phyloP scores from a whole-genome alignment of 2,113 vertebrate species.

The Emydocephalus ijimae region DNA sequence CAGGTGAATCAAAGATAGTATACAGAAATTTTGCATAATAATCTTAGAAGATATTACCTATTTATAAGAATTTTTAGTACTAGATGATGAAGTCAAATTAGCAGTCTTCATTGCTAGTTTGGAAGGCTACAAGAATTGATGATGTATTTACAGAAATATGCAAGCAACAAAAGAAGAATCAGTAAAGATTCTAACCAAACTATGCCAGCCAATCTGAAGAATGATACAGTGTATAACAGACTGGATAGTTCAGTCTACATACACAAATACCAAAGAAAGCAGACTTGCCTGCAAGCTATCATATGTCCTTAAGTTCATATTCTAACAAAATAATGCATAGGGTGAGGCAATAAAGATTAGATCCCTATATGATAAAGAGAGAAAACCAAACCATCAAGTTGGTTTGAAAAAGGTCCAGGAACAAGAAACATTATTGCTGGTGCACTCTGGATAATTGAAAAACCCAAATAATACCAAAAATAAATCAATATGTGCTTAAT shows the following conservation, averaged over 20 bases:
- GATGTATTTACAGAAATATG: neutral
- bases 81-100: neutral
- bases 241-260: neutral
- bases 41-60: neutral
- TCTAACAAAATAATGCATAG: neutral
- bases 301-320: neutral
- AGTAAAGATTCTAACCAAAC: neutral
- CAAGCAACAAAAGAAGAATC: neutral
- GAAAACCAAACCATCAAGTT: neutral
- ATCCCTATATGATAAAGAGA: neutral
- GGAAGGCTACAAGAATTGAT: neutral
- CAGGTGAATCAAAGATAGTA: neutral
- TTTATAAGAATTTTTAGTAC: neutral
- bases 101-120: neutral
- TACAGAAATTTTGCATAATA: neutral
- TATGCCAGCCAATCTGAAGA: neutral
- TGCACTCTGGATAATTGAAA: neutral
- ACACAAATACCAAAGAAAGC: neutral
- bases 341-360: neutral
- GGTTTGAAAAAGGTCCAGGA: neutral
- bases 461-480: neutral
- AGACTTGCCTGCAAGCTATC: neutral
- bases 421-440: neutral
- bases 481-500: neutral
- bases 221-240: neutral